phyloP scores from a whole-genome alignment of 1,140 invertebrate species.

The Lutraria rhynchaena region DNA sequence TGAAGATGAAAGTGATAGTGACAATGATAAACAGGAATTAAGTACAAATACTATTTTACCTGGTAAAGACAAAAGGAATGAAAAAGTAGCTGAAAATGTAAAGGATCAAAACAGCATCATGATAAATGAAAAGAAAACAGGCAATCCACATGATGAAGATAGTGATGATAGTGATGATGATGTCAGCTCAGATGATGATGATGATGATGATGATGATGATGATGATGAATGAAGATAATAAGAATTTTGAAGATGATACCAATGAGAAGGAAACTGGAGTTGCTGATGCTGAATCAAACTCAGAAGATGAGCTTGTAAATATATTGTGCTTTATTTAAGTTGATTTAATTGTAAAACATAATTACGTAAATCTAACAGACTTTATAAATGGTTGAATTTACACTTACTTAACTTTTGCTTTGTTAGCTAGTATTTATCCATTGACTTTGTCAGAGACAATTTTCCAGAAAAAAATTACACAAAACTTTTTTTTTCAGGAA shows the following conservation, averaged over 20 bases:
- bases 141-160: background rate
- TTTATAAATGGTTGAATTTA: background rate
- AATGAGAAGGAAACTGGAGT: background rate
- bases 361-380: too few relatives aligned
- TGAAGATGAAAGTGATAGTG: slow-evolving; percentile 1
- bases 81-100: slow-evolving; percentile 3
- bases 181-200: background rate
- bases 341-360: too few relatives aligned
- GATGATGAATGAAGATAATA: background rate
- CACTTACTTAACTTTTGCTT: background rate
- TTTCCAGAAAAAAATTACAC: too few relatives aligned
- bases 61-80: slow-evolving; percentile 11
- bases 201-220: slow-evolving; percentile 7
- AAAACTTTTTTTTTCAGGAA: slow-evolving; percentile 61
- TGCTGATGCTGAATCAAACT: background rate
- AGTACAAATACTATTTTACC: background rate
- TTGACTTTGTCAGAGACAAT: too few relatives aligned
- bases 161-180: background rate
- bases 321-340: too few relatives aligned
- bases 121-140: background rate
- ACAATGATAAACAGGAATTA: background rate
- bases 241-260: background rate
- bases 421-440: too few relatives aligned
- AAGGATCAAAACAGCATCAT: background rate
- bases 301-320: background rate